A percentile compares a stretch with the other conserved stretches of the same genome.
phyloP scores from a whole-genome alignment of 92 coral and sea anemone genomes.

The Palythoa heliodiscus region DNA sequence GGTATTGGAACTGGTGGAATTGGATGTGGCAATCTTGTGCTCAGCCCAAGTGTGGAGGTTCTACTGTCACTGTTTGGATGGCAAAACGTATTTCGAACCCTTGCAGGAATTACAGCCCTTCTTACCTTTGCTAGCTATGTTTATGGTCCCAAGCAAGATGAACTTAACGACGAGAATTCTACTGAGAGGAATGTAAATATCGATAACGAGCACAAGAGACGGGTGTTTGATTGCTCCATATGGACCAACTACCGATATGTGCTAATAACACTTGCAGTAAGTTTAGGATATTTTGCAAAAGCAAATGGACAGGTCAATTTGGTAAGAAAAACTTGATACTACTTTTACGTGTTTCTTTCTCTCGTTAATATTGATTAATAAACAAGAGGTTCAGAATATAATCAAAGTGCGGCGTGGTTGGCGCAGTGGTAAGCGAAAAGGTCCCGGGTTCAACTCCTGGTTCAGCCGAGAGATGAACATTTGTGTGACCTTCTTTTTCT shows the following conservation, averaged over 20 bases:
- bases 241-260: slow-evolving; percentile 28
- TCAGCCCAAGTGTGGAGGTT: slow-evolving; percentile 17
- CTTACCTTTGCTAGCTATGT: not conserved
- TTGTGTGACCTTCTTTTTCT: too few relatives aligned
- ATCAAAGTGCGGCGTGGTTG: too few relatives aligned
- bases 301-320: slow-evolving; percentile 37
- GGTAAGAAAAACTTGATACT: slow-evolving; percentile 17
- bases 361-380: too few relatives aligned
- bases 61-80: slow-evolving; percentile 12
- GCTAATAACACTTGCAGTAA: not conserved
- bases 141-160: slow-evolving; percentile 2
- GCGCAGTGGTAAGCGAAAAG: too few relatives aligned
- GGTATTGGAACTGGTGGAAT: slow-evolving; percentile 7
- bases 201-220: not conserved
- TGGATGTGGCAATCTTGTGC: slow-evolving; percentile 14
- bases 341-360: not conserved
- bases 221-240: slow-evolving; percentile 16
- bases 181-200: not conserved
- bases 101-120: not conserved
- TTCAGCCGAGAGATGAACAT: too few relatives aligned
- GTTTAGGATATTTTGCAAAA: slow-evolving; percentile 22
- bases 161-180: not conserved
- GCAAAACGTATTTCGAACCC: slow-evolving; percentile 2
- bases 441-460: too few relatives aligned
- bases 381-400: too few relatives aligned